Base-by-base conservation (phyloP, 1,140 invertebrate genomes). In the Heterodera carotae region DNA sequence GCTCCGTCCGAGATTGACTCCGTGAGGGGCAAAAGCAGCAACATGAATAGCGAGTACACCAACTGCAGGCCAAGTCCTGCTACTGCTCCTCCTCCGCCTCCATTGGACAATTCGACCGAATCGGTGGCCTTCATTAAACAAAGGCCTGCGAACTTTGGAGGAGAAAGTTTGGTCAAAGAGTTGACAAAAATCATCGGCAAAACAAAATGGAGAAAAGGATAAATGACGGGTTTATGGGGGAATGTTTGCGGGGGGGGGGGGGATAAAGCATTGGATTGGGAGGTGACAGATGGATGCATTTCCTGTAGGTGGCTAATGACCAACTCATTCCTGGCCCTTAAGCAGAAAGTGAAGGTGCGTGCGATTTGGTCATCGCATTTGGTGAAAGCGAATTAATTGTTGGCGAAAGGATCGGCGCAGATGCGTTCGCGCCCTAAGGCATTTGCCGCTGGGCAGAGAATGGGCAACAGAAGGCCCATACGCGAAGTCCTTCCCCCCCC, bases 1-100 rank as follows among this genome's bases (percentile, higher is more conserved):
- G 72, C 72, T 36, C 72, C 72, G 34, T 74, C 72, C 27, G 72
- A 74, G 33, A 74, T 74, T 62, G 56, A 5, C 39, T 36, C 62
- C 22, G 48, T 56, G 12, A 56, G 5, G 18, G 48, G 48, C 48
- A 56, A 12, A 43, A 43, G 48, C 48, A 56, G 22, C 48, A 56
- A 12, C 48, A 56, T 4, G 5, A 56, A 22, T 18, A 56, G 15
- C 15, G 0, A 15, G 48, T 18, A 22, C 5, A 56, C 12, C 48
- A 56, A 56, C 22, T 22, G 48, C 48, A 56, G 22, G 48, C 15
- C 48, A 12, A 10, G 48, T 56, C 22, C 48, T n/a, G n/a, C n/a
- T n/a, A 43, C 39, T 43, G 39, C 2, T 43, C 39, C 39, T 6
- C 39, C 39, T 6, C 39, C 39, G 39, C 39, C 39, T 56, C 48